Conservation (phyloP, 2,797 vertebrate species). For the Amphiprion clarkii region DNA sequence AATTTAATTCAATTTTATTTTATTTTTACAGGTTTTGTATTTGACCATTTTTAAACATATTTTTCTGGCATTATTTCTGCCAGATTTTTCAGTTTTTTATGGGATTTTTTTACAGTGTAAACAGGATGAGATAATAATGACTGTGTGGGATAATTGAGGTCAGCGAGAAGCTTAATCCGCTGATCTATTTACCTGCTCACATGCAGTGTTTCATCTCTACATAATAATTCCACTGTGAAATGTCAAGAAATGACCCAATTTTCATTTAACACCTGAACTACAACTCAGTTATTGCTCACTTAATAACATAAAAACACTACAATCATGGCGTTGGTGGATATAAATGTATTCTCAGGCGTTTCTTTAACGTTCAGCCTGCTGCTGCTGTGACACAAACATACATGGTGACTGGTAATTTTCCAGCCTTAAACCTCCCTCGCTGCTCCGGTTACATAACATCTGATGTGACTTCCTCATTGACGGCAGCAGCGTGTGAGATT, state of each 20-base stretch:
- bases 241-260: constrained; percentile 18
- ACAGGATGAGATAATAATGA: constrained; percentile 4
- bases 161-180: constrained; percentile 35
- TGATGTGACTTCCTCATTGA: constrained; percentile 71
- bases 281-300: background rate
- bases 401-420: constrained; percentile 70
- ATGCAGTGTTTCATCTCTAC: background rate
- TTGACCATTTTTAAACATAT: no score
- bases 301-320: background rate
- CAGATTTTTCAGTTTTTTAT: no score
- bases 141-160: constrained; percentile 54
- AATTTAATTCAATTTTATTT: no score
- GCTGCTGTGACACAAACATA: constrained; percentile 52
- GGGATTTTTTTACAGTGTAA: no score
- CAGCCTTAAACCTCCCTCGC: constrained; percentile 60
- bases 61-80: no score
- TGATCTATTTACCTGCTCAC: constrained; percentile 38
- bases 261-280: background rate
- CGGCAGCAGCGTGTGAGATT: constrained; percentile 70
- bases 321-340: background rate
- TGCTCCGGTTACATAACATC: constrained; percentile 66
- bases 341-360: background rate
- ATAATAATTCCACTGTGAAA: constrained; percentile 15
- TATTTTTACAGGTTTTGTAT: no score
- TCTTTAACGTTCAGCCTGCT: background rate